A percentile compares a stretch with the other conserved stretches of the same genome.
Evolutionary conservation across 1,140 invertebrate genomes (phyloP).

Genomic region (Pseudobourletiella spinata): DNA sequence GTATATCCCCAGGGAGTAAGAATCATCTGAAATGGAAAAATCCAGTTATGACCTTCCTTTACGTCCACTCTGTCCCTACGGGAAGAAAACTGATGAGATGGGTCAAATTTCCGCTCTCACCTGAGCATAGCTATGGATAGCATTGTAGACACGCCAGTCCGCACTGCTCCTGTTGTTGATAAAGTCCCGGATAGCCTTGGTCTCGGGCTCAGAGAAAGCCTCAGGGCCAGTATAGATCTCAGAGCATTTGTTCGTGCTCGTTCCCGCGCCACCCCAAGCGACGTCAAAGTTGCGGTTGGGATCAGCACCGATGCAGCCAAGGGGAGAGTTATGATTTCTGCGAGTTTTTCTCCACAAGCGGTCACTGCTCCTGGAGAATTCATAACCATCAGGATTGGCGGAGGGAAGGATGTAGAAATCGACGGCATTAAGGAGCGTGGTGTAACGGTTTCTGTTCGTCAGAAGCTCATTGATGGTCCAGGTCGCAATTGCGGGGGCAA

Average conservation of each 20-base stretch:
- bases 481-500: conserved; percentile 48
- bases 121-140: conserved; percentile 48
- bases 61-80: too few species aligned
- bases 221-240: conserved; percentile 58
- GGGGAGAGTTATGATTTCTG: background rate
- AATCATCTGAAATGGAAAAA: conserved; percentile 5
- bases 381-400: conserved; percentile 60
- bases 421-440: conserved; percentile 18
- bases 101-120: background rate
- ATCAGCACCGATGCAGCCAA: conserved; percentile 35
- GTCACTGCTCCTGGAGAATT: conserved; percentile 46
- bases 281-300: conserved; percentile 35
- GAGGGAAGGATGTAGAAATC: conserved; percentile 56
- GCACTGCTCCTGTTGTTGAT: conserved; percentile 4
- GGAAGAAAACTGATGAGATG: too few species aligned
- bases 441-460: conserved; percentile 2
- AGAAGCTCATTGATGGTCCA: conserved; percentile 47
- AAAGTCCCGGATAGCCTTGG: conserved; percentile 40
- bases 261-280: conserved; percentile 53
- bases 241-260: conserved; percentile 50
- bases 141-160: conserved; percentile 37
- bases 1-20: conserved; percentile 5
- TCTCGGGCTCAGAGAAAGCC: conserved; percentile 66
- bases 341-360: conserved; percentile 37
- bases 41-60: too few species aligned